Evolutionary conservation across 2,888 invertebrate species (phyloP).

Genomic region (Acrobasis consociella): DNA sequence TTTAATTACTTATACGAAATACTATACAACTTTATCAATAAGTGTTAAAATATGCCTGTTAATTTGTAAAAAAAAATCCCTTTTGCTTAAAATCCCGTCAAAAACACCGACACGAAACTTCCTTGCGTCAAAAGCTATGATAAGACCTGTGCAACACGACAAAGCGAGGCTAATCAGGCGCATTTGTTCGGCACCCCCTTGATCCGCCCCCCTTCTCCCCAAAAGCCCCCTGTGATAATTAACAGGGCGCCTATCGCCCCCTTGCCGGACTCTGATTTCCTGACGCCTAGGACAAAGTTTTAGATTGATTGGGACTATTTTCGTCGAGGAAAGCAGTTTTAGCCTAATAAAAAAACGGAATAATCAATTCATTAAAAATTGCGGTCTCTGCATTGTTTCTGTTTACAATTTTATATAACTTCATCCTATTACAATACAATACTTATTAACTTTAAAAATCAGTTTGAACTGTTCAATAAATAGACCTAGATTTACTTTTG

Average conservation of each 20-base stretch:
- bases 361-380: neutral
- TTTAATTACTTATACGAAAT: no score
- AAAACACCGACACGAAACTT: slow-evolving; percentile 20
- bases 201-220: slow-evolving; percentile 36
- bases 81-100: neutral
- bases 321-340: neutral
- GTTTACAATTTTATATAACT: no score
- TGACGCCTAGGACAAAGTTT: slow-evolving; percentile 18
- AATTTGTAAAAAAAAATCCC: no score
- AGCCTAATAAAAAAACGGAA: neutral
- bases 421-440: no score
- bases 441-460: no score
- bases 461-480: no score
- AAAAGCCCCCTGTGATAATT: slow-evolving; percentile 55
- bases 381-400: no score
- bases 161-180: slow-evolving; percentile 75
- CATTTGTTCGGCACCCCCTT: slow-evolving; percentile 74
- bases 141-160: slow-evolving; percentile 43
- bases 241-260: slow-evolving; percentile 53
- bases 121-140: slow-evolving; percentile 28
- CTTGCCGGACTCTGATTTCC: slow-evolving; percentile 26
- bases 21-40: no score
- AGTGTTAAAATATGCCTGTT: no score
- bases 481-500: no score
- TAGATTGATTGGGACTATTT: slow-evolving; percentile 18